Base-by-base conservation (phyloP, 2,888 invertebrate genomes). In the Chaetogeoica ovagalla region DNA sequence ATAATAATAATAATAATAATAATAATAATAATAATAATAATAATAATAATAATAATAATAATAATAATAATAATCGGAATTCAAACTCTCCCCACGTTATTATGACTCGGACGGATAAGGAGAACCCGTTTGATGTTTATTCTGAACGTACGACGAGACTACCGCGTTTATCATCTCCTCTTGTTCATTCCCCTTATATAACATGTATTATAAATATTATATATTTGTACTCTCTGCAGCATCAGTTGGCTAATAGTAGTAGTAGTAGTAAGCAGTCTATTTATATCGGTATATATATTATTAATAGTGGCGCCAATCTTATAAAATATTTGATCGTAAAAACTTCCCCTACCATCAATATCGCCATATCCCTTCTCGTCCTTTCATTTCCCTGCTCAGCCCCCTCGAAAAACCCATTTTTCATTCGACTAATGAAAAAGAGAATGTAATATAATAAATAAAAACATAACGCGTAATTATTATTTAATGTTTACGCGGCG, bases 241-340 rank as follows among this genome's bases (percentile, higher is more conserved):
- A 30, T 1, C 30, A 30, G 30, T 30, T 4, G 30, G 30, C 30
- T 30, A 30, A 30, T 30, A 30, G 30, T 4, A 30, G 30, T 30
- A 30, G 30, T 4, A 30, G 30, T 30, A 30, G 30, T 30, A 30
- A 30, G 30, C 30, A 30, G 30, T 30, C 30, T 30, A 30, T 30
- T 30, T 30, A 30, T 30, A 30, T 30, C 30, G 30, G 30, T 55
- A 39, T 57, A 65, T 65, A 37, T 55, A 74, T 65, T 65, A 65
- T 65, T 74, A 74, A 23, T 55, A 74, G 65, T 39, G 74, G 65
- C 55, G 74, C 74, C 74, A 57, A 75, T 75, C 57, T 59, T 43
- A 15, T 66, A 59, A 66, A 48, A 13, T 48, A 13, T 23, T 59
- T n/a, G 30, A 75, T 59, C 57, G 59, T 59, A 75, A 59, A 66